Evolutionary conservation across 2,888 invertebrate genomes (phyloP).

Genomic region (Eremobia ochroleuca): DNA sequence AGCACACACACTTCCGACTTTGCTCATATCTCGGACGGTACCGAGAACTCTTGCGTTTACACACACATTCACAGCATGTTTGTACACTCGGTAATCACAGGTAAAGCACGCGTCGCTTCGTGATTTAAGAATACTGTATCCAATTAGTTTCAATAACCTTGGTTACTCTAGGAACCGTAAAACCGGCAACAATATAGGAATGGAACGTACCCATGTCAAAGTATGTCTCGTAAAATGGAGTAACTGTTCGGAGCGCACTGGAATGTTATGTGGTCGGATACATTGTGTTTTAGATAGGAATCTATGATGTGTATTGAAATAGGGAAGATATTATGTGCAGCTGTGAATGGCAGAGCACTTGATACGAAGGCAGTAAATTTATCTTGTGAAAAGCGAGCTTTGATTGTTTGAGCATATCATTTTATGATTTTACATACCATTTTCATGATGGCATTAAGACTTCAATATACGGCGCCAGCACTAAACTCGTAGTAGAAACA

Average conservation of each 20-base stretch:
- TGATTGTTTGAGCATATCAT: too few species aligned
- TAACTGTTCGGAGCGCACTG: conserved; percentile 30
- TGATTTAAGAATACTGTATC: not conserved
- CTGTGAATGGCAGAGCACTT: not conserved
- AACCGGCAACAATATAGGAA: conserved; percentile 55
- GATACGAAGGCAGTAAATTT: not conserved
- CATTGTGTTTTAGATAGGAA: conserved; percentile 43
- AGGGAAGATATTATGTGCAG: not conserved
- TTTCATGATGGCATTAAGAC: too few species aligned
- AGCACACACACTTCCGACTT: too few species aligned
- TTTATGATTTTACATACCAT: too few species aligned
- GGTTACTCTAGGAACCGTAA: conserved; percentile 27
- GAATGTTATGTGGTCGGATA: conserved; percentile 23
- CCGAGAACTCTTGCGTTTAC: too few species aligned
- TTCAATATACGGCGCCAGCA: not conserved
- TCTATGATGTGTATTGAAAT: conserved; percentile 19
- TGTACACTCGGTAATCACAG: not conserved
- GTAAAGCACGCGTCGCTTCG: not conserved
- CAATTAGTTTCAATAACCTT: conserved; percentile 45
- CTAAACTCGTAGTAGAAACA: not conserved
- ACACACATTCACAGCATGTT: too few species aligned
- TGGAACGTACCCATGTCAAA: conserved; percentile 36
- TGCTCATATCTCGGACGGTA: too few species aligned
- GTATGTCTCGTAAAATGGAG: conserved; percentile 44
- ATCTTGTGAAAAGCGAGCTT: not conserved